A percentile compares a stretch with the other conserved stretches of the same genome.
Evolutionary conservation across 1,140 invertebrate species (phyloP).

Genomic region (Delia radicum): DNA sequence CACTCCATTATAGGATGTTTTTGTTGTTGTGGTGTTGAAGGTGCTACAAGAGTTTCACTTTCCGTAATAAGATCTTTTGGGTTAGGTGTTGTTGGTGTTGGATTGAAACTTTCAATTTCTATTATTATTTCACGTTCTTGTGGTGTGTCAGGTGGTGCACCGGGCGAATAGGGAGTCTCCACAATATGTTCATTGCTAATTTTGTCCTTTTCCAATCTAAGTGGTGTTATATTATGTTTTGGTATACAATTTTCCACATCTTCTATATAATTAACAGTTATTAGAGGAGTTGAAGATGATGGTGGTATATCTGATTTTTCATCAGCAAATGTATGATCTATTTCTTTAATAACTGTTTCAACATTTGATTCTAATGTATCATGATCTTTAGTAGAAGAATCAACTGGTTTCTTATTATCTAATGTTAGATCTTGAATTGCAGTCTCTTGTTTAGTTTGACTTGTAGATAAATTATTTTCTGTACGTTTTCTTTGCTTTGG

Average conservation of each 20-base stretch:
- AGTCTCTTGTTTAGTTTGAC: too few relatives aligned
- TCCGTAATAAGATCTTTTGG: too few relatives aligned
- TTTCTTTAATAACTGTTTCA: too few relatives aligned
- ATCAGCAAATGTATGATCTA: too few relatives aligned
- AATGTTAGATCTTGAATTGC: too few relatives aligned
- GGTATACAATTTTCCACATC: background rate
- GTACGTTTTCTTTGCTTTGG: too few relatives aligned
- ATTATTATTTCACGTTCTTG: background rate
- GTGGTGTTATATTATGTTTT: background rate
- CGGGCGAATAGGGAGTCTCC: background rate
- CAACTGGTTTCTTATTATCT: too few relatives aligned
- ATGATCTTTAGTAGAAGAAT: background rate
- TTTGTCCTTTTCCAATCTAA: background rate
- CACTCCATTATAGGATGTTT: background rate
- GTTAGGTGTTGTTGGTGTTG: too few relatives aligned
- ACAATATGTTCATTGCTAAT: background rate
- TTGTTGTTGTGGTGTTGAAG: background rate
- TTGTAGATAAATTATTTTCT: too few relatives aligned
- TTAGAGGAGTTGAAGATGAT: background rate
- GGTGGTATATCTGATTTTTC: too few relatives aligned
- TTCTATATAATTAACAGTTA: background rate
- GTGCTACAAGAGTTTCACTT: background rate
- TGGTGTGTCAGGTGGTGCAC: background rate
- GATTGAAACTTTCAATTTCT: background rate
- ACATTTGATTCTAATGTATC: too few relatives aligned